Percentiles rank a stretch among this genome's conserved stretches.
Evolutionary conservation across 2,888 invertebrate genomes (phyloP).

Genomic region (Ypsolopha scabrella): DNA sequence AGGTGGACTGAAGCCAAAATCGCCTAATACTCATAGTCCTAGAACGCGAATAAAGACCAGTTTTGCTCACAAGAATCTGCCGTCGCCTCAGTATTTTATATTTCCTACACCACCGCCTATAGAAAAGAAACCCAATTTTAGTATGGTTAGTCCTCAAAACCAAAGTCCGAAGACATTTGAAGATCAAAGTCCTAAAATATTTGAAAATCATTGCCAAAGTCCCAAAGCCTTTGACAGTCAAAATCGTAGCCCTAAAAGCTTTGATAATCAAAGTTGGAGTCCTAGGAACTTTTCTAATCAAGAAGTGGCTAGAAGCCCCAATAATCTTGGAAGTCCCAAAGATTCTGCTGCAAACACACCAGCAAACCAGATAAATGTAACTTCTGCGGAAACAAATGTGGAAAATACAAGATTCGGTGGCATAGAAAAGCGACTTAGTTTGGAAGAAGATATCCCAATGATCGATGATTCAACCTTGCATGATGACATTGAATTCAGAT

Average conservation of each 20-base stretch:
- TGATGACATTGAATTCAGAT: constrained; percentile 57
- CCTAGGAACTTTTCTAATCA: no score
- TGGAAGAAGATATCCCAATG: constrained; percentile 67
- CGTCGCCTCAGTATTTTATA: constrained; percentile 59
- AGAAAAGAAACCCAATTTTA: constrained; percentile 37
- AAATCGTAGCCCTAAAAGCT: no score
- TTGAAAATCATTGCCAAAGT: no score
- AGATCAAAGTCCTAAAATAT: no score
- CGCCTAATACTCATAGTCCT: constrained; percentile 65
- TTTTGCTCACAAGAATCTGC: constrained; percentile 63
- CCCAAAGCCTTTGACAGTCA: no score
- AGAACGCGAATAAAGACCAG: constrained; percentile 73
- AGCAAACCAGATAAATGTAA: no score
- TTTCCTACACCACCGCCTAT: constrained; percentile 55
- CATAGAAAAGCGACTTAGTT: constrained; percentile 60
- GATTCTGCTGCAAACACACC: no score
- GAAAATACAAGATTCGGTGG: constrained; percentile 24
- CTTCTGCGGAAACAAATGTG: no score
- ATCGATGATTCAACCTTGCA: constrained; percentile 56
- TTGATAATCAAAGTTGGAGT: no score
- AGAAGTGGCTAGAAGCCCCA: no score
- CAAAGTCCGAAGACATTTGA: no score
- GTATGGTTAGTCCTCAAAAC: constrained; percentile 5
- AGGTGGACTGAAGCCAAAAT: constrained; percentile 48
- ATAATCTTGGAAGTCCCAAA: no score